These are phyloP conservation scores for Notolabrus celidotus DNA, from an alignment of 2,797 vertebrate species.

Conservation along the genomic window DNA sequence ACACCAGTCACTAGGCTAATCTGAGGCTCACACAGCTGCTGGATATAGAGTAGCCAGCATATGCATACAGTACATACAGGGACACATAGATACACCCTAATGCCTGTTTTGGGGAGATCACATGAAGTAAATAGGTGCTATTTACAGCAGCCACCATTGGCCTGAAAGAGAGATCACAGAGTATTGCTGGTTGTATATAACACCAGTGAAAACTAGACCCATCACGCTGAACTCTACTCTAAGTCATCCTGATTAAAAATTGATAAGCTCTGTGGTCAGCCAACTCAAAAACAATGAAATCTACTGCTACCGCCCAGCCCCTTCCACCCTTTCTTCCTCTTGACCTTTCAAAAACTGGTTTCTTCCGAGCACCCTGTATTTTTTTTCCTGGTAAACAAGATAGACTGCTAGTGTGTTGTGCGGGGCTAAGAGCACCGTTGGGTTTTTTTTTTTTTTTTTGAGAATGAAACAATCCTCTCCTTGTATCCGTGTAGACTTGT, in stretches of 20 bases:
- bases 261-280: conserved; percentile 19
- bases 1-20: conserved; percentile 26
- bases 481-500: background rate
- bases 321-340: conserved; percentile 24
- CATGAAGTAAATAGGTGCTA: conserved; percentile 57
- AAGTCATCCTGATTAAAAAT: conserved; percentile 24
- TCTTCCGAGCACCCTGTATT: conserved; percentile 5
- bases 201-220: conserved; percentile 18
- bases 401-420: conserved; percentile 6
- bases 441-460: conserved; percentile 1
- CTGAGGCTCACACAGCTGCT: conserved; percentile 39
- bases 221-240: conserved; percentile 1
- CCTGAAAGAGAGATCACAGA: conserved; percentile 31
- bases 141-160: conserved; percentile 46
- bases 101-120: conserved; percentile 54
- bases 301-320: conserved; percentile 19
- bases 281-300: conserved; percentile 44
- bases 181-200: conserved; percentile 27
- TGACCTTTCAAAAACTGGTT: conserved; percentile 26
- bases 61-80: conserved; percentile 49
- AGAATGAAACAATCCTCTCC: conserved; percentile 5
- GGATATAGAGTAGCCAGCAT: conserved; percentile 37
- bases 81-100: conserved; percentile 37
- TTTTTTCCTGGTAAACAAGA: conserved; percentile 27
- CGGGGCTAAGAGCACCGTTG: background rate